Percentiles rank a stretch among this genome's conserved stretches.
These are phyloP conservation scores for Poecilia velifera DNA, from an alignment of 2,797 vertebrate species.

Conservation along the genomic window DNA sequence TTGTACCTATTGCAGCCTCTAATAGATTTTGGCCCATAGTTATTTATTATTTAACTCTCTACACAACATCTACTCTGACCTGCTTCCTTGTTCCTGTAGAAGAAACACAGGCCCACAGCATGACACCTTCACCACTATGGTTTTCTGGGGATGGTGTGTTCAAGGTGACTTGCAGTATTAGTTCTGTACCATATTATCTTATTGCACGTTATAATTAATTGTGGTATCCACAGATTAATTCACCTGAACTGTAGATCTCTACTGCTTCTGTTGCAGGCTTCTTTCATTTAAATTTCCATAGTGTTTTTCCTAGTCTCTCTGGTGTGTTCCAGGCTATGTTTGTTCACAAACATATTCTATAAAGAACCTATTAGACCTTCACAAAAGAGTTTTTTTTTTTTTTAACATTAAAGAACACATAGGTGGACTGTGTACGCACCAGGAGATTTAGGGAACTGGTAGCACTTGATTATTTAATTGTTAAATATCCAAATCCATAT, in stretches of 20 bases:
- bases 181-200: background rate
- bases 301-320: background rate
- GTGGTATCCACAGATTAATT: background rate
- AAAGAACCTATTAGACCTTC: background rate
- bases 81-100: too few species aligned
- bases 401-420: background rate
- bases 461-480: background rate
- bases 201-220: background rate
- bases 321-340: background rate
- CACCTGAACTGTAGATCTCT: background rate
- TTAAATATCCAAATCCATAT: background rate
- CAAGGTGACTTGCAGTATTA: background rate
- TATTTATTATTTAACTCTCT: background rate
- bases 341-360: background rate
- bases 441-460: background rate
- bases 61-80: background rate
- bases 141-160: background rate
- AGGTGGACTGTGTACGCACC: background rate
- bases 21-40: background rate
- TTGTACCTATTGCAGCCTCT: background rate
- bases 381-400: background rate
- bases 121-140: background rate
- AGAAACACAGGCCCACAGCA: background rate
- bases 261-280: background rate
- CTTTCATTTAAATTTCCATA: background rate